Base-by-base conservation (phyloP, 1,140 invertebrate genomes). In the Zaprionus taronus region DNA sequence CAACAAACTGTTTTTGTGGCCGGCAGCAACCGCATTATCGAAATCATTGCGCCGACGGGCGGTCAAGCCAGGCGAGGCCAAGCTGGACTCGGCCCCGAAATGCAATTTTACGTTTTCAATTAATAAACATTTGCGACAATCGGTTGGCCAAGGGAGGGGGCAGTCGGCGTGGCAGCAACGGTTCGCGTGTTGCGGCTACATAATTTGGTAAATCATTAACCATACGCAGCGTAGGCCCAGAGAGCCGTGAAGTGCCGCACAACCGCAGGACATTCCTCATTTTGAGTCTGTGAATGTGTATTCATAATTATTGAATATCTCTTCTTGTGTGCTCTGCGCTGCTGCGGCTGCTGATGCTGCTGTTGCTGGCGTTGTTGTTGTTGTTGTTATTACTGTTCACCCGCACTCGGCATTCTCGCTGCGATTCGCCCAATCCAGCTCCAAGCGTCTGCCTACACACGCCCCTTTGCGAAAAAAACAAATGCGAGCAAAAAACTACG, bases 171-270 rank as follows among this genome's bases (percentile, higher is more conserved):
- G 72, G 55, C 72, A 63, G 44, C 60, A 17, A 49, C 22, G 56
- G 58, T 7, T 62, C 9, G 51, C 72, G 69, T 84, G 63, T 85
- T 90, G 85, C 56, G 85, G 85, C 86, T 72, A 68, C 82, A 90
- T 90, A 90, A 90, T 90, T 90, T 90, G 86, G 85, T 91, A 82
- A 90, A 90, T 91, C 81, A 90, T 90, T 90, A 90, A 90, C 80
- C 75, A 67, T 64, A 51, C 20, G 20, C 47, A 51, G 47, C 24
- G 53, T 28, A n/a, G 3, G 53, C 53, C 67, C 83, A 79, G 80
- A 79, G 55, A 86, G 82, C 85, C 78, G 84, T 84, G 78, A 90
- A 81, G 81, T 72, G 69, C 62, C 56, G 56, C 15, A 20, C 68
- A 66, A 72, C 70, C 70, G 70, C 69, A 72, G 67, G 55, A 67